Evolutionary conservation across 2,113 vertebrate genomes (phyloP), one percentile per base, ranked within the genome.

Genomic region (Prionailurus viverrinus): DNA sequence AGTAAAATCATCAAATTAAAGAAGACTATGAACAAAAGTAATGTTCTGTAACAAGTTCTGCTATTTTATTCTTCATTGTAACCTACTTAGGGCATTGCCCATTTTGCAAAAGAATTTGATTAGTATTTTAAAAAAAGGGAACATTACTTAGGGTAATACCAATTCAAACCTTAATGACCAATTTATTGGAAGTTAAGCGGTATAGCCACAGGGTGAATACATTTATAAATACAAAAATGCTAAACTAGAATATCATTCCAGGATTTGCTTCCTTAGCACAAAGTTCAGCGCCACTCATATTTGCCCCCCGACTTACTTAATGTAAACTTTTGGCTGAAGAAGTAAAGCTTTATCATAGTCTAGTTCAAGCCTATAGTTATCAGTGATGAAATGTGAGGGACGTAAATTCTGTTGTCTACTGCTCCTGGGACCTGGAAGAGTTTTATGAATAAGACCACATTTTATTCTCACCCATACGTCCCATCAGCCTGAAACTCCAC

Each of bases 1-100:
- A 69, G 5, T 95, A 71, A 94, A 94, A 73, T 89, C 29, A 94
- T 19, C 23, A 87, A 86, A 71, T 89, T 95, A 94, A 97, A 89
- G 25, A 13, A 79, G 25, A 48, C 11, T n/a, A 14, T 71, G 36
- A 90, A 73, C 85, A 83, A 87, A 94, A 68, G 2, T 83, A 5
- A 53, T 63, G 19, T 79, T 87, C 11, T 74, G 14, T 69, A 69
- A 68, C 89, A 66, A 3, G 7, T 89, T 90, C 31, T 93, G 27
- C 2, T 58, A 11, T 93, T 88, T 65, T 61, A 2, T 19, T 80
- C 12, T 93, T 93, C 27, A 65, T 84, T 88, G 91, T 80, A 76
- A 53, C 13, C 58, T 82, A 45, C 16, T 48, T 78, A 82, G 33
- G 10, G 4, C 19, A 16, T 73, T 63, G 76, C 41, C 10, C 2